These are phyloP conservation scores for Anticlea derivata DNA, from an alignment of 2,888 invertebrate species.

Conservation along the genomic window DNA sequence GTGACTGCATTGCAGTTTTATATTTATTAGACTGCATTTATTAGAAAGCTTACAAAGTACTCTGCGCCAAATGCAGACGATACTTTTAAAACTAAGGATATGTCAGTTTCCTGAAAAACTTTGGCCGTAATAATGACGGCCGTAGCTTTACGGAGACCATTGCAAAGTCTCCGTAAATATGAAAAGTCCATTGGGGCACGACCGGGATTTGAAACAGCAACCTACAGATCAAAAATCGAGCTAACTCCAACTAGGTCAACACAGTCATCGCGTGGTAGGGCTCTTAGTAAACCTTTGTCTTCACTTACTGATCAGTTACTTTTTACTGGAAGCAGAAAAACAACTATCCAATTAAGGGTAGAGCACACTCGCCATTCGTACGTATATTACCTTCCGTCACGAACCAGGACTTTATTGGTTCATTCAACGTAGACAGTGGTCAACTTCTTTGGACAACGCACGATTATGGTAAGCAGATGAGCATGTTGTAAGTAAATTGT, in stretches of 20 bases:
- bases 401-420: constrained; percentile 47
- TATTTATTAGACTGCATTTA: constrained; percentile 15
- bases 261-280: too few relatives aligned
- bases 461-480: constrained; percentile 12
- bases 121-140: too few relatives aligned
- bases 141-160: too few relatives aligned
- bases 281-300: too few relatives aligned
- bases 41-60: not conserved
- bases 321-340: constrained; percentile 1
- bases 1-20: constrained; percentile 17
- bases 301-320: not conserved
- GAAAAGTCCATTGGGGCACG: too few relatives aligned
- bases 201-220: too few relatives aligned
- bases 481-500: not conserved
- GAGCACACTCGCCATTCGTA: constrained; percentile 47
- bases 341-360: constrained; percentile 58
- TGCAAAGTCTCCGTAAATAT: too few relatives aligned
- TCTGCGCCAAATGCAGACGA: not conserved
- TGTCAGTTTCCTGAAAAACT: too few relatives aligned
- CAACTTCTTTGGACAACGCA: constrained; percentile 4
- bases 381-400: constrained; percentile 53
- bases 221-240: too few relatives aligned
- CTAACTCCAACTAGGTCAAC: too few relatives aligned
- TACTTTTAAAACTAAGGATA: not conserved
- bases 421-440: constrained; percentile 41